phyloP scores from a whole-genome alignment of 2,797 vertebrate species.

The Hemitrygon akajei region DNA sequence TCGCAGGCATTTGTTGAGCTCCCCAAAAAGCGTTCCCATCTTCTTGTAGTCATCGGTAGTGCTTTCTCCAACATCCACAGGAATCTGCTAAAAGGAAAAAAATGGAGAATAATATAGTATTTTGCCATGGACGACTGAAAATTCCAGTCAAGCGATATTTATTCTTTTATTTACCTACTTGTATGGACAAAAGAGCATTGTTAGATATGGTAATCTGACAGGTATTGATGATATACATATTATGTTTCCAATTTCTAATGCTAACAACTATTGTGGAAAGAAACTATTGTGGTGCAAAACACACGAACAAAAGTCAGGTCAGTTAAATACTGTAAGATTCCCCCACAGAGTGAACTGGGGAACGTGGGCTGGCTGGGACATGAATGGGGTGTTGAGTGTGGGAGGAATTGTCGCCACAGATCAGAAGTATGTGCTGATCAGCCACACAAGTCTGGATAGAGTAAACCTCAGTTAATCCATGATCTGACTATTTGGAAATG shows the following conservation, averaged over 20 bases:
- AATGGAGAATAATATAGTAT: neutral
- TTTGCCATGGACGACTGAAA: neutral
- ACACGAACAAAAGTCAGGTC: neutral
- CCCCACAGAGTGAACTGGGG: no score
- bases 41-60: conserved; percentile 78
- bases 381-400: no score
- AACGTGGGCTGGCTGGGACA: no score
- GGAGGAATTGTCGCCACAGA: no score
- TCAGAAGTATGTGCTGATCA: no score
- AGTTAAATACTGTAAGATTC: no score
- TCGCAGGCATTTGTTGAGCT: conserved; percentile 85
- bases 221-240: neutral
- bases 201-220: neutral
- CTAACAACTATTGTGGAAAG: neutral
- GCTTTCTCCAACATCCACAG: neutral
- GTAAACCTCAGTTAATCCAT: no score
- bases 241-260: neutral
- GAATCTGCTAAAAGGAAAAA: conserved; percentile 6
- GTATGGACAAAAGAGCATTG: neutral
- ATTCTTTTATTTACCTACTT: neutral
- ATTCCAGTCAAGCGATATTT: neutral
- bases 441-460: no score
- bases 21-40: conserved; percentile 90
- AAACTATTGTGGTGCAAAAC: neutral
- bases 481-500: no score